These are phyloP conservation scores for Hippoglossus hippoglossus DNA, from an alignment of 2,797 vertebrate genomes.

Conservation along the genomic window DNA sequence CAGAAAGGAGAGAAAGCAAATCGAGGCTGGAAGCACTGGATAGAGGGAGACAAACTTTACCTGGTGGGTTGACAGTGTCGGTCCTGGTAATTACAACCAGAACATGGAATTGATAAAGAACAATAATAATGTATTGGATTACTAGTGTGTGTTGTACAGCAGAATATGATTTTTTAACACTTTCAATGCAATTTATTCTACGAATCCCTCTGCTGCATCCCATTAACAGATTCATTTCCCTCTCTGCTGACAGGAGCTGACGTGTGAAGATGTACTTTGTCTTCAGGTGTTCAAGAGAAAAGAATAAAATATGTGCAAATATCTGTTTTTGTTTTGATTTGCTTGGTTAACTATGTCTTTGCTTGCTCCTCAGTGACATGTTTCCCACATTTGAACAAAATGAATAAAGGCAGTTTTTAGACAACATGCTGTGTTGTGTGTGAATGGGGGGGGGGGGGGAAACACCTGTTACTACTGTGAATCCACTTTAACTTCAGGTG, in stretches of 20 bases:
- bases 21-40: slow-evolving; percentile 94
- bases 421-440: background rate
- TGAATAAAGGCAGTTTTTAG: slow-evolving; percentile 49
- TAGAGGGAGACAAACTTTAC: slow-evolving; percentile 88
- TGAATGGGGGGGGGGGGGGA: background rate
- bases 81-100: background rate
- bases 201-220: background rate
- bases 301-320: slow-evolving; percentile 54
- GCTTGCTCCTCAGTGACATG: slow-evolving; percentile 5
- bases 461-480: no score
- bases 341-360: background rate
- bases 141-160: background rate
- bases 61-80: slow-evolving; percentile 81
- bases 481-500: no score
- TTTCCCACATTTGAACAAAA: slow-evolving; percentile 13
- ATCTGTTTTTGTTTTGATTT: slow-evolving; percentile 25
- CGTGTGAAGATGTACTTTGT: slow-evolving; percentile 89
- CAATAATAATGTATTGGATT: background rate
- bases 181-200: background rate
- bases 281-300: slow-evolving; percentile 90
- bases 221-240: slow-evolving; percentile 6
- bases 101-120: background rate
- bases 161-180: background rate
- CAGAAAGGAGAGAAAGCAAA: slow-evolving; percentile 94
- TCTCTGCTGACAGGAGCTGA: slow-evolving; percentile 85